A percentile compares a stretch with the other conserved stretches of the same genome.
Conservation (phyloP, 2,797 vertebrate genomes). For the Dipus sagitta region DNA sequence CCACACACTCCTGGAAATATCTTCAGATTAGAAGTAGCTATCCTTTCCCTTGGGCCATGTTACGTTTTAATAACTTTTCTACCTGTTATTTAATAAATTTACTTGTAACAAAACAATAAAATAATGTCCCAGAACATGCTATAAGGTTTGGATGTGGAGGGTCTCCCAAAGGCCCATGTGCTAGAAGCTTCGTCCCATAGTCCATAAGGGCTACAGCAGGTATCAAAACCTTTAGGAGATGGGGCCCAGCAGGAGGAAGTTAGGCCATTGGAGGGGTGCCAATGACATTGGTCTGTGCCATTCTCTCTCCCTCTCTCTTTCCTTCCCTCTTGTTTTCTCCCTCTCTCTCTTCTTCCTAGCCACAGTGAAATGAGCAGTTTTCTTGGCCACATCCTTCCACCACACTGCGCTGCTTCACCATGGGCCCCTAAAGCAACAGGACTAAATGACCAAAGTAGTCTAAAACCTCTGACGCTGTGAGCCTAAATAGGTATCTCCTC, state of each 20-base stretch:
- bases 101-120: slow-evolving; percentile 18
- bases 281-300: background rate
- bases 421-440: background rate
- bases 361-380: background rate
- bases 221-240: background rate
- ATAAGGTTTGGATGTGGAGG: background rate
- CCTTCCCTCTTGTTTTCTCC: too few species aligned
- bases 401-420: background rate
- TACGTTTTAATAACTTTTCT: background rate
- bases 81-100: background rate
- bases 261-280: background rate
- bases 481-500: background rate
- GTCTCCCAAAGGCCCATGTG: background rate
- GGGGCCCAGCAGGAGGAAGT: background rate
- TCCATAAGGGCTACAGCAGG: background rate
- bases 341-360: background rate
- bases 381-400: background rate
- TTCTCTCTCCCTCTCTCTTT: too few species aligned
- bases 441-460: background rate
- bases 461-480: background rate
- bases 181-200: background rate
- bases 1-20: background rate
- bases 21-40: background rate
- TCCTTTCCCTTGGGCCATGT: background rate
- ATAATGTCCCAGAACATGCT: slow-evolving; percentile 19